Evolutionary conservation across 2,113 vertebrate genomes (phyloP).

Genomic region (Xerus inauris): DNA sequence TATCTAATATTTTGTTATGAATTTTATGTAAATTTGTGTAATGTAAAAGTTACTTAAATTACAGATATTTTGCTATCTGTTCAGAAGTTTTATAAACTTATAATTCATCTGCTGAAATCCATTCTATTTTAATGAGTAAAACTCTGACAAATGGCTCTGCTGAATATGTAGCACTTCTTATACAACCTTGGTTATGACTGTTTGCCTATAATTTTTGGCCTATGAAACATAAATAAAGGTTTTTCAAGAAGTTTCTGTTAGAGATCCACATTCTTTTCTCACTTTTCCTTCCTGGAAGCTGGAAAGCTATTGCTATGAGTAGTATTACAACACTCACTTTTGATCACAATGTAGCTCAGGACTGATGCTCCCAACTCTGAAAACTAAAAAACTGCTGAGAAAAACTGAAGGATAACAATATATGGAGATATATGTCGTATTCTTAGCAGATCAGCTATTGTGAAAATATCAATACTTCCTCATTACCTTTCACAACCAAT

Average conservation of each 20-base stretch:
- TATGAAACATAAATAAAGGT: not conserved
- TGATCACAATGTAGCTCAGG: not conserved
- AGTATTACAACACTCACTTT: not conserved
- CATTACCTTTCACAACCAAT: not conserved
- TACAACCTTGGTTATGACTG: not conserved
- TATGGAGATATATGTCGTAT: not conserved
- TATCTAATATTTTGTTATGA: not conserved
- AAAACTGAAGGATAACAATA: not conserved
- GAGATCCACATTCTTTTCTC: not conserved
- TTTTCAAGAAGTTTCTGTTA: not conserved
- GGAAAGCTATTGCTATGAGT: not conserved
- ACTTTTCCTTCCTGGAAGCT: not conserved
- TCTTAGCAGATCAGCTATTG: not conserved
- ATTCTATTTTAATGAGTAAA: not conserved
- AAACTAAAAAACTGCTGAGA: not conserved
- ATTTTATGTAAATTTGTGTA: not conserved
- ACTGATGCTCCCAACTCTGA: not conserved
- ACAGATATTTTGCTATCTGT: not conserved
- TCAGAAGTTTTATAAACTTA: not conserved
- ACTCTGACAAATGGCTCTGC: not conserved
- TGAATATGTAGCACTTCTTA: rapidly evolving
- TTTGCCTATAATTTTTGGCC: not conserved
- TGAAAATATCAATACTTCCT: not conserved
- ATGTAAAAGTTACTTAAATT: not conserved
- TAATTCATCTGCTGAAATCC: not conserved